Conservation (phyloP, 2,888 invertebrate genomes). For the Patella depressa region DNA sequence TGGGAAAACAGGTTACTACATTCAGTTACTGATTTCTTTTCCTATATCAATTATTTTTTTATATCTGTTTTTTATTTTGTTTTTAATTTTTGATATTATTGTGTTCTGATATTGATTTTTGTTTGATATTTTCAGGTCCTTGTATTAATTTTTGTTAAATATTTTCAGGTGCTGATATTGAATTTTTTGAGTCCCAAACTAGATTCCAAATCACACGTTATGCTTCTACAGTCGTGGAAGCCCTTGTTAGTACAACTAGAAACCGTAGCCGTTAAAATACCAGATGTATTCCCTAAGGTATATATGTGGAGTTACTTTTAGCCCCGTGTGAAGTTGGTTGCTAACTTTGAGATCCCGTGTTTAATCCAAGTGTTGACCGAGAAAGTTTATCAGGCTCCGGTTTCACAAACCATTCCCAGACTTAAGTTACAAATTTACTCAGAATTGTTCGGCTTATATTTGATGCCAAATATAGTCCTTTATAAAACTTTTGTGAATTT, state of each 20-base stretch:
- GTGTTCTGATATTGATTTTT: conserved; percentile 57
- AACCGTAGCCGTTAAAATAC: conserved; percentile 47
- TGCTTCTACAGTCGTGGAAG: conserved; percentile 56
- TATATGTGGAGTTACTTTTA: conserved; percentile 37
- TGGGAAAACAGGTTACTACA: too few species aligned
- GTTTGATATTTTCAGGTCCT: not conserved
- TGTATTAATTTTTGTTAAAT: not conserved
- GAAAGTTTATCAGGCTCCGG: too few species aligned
- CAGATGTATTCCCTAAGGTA: conserved; percentile 60
- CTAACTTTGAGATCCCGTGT: too few species aligned
- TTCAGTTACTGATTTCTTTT: too few species aligned
- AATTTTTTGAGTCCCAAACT: conserved; percentile 54
- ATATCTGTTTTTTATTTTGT: not conserved
- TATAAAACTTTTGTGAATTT: too few species aligned
- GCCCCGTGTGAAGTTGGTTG: conserved; percentile 23
- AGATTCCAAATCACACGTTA: conserved; percentile 52
- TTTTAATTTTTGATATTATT: not conserved
- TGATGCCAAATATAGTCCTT: too few species aligned
- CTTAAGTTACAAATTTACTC: too few species aligned
- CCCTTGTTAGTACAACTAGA: conserved; percentile 49
- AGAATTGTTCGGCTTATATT: too few species aligned
- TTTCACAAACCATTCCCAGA: too few species aligned
- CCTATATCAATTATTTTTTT: not conserved
- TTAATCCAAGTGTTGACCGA: too few species aligned
- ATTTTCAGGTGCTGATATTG: conserved; percentile 54